phyloP scores from a whole-genome alignment of 2,888 invertebrate species.

The Rhabditoides inermis region DNA sequence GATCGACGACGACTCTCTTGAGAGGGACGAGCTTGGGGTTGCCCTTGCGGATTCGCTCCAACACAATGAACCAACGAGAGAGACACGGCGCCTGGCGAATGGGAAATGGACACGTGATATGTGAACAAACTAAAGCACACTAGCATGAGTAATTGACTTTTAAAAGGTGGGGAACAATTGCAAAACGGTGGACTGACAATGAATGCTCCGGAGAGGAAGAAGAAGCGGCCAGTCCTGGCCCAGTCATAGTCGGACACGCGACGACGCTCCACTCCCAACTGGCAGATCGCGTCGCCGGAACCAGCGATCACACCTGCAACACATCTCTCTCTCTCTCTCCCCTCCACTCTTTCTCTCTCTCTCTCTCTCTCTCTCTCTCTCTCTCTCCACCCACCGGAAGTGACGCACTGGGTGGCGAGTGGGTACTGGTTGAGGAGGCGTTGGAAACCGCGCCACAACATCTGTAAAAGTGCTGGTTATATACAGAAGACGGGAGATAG shows the following conservation, averaged over 20 bases:
- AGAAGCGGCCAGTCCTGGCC: slow-evolving; percentile 35
- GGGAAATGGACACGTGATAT: not conserved
- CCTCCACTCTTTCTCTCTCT: not conserved
- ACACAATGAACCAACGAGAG: slow-evolving; percentile 33
- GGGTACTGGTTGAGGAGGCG: too few species aligned
- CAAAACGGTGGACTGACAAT: slow-evolving; percentile 20
- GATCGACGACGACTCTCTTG: slow-evolving; percentile 29
- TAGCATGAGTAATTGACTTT: slow-evolving; percentile 1
- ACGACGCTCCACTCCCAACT: slow-evolving; percentile 26
- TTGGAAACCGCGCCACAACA: too few species aligned
- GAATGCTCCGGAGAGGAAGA: slow-evolving; percentile 32
- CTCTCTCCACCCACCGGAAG: too few species aligned
- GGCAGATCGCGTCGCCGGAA: slow-evolving; percentile 35
- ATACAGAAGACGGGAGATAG: too few species aligned
- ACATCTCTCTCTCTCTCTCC: not conserved
- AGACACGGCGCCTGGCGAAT: slow-evolving; percentile 30
- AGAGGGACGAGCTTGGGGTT: slow-evolving; percentile 20
- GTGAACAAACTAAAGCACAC: not conserved
- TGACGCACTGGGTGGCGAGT: too few species aligned
- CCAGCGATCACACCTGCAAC: slow-evolving; percentile 30
- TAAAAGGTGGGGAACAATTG: not conserved
- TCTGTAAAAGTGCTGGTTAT: too few species aligned
- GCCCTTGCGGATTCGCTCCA: slow-evolving; percentile 32
- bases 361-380: not conserved
- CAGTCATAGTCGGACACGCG: slow-evolving; percentile 21